phyloP scores from a whole-genome alignment of 2,888 invertebrate genomes.

The Diadromus collaris region DNA sequence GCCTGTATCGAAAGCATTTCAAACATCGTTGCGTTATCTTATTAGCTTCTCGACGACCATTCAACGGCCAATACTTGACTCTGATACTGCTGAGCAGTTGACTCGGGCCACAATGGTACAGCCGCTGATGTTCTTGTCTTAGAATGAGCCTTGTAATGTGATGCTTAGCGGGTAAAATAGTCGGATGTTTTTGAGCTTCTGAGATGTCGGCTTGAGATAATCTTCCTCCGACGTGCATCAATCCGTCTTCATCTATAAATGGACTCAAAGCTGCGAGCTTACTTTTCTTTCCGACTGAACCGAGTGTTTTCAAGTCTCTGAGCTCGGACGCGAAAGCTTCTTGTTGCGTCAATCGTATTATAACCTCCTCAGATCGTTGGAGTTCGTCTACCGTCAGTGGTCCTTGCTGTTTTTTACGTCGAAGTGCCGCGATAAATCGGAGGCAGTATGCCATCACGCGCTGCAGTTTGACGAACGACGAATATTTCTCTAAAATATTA shows the following conservation, averaged over 20 bases:
- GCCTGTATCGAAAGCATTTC: constrained; percentile 66
- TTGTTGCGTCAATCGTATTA: constrained; percentile 46
- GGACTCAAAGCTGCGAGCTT: constrained; percentile 36
- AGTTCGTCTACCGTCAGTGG: constrained; percentile 48
- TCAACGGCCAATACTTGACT: constrained; percentile 69
- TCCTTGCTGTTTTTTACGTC: no score
- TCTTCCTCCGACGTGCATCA: constrained; percentile 55
- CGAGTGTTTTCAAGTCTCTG: neutral
- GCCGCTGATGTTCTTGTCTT: constrained; percentile 59
- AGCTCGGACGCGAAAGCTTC: constrained; percentile 41
- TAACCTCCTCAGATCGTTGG: constrained; percentile 22
- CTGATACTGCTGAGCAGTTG: constrained; percentile 56
- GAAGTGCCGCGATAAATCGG: neutral
- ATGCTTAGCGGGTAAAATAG: constrained; percentile 46
- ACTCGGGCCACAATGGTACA: constrained; percentile 62
- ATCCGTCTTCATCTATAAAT: constrained; percentile 39
- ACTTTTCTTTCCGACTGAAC: constrained; percentile 29
- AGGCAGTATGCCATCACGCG: constrained; percentile 38
- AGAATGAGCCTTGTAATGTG: constrained; percentile 47
- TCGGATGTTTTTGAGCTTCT: constrained; percentile 39
- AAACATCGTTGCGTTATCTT: constrained; percentile 67
- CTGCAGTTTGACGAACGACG: constrained; percentile 32
- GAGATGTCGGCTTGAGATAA: constrained; percentile 38
- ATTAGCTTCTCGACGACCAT: constrained; percentile 64
- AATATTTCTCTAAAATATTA: constrained; percentile 17